Evolutionary conservation across 2,113 vertebrate species (phyloP), one percentile per base, ranked within the genome.

Genomic region (Melanotaenia duboulayi): DNA sequence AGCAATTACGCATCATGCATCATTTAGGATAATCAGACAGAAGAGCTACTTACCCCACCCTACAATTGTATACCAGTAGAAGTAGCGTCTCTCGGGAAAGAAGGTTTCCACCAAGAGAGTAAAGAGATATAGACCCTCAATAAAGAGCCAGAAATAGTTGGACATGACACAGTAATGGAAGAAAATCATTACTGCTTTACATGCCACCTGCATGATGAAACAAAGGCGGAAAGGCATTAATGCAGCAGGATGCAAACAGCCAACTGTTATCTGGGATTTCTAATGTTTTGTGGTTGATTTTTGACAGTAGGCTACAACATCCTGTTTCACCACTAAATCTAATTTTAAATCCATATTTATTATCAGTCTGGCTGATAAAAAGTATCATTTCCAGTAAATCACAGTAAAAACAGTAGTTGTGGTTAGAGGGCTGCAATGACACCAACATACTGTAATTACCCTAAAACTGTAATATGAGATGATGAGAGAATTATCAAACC

Each of bases 61-160:
- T 8, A 95, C 89, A 19, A 95, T 91, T 73, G 92, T 95, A 89
- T 95, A 95, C 97, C 97, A 99, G 93, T 97, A 99, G 92, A 99
- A 99, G 79, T 99, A 99, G 69, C 96, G 95, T 74, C 97, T 95
- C 85, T 99, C 98, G 0, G 98, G 98, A 65, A 99, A 99, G 90
- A 99, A 99, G 11, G 98, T 99, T 81, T 99, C 97, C 69, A 99
- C 97, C 83, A 99, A 59, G 79, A 99, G 87, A 0, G 98, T 99
- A 91, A 99, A 99, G 72, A 99, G 97, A 86, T 99, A 99, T 55
- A 99, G 83, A 5, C 98, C 98, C 70, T 99, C 98, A 1, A 99
- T 98, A 90, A 99, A 99, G 44, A 99, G 95, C 98, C 98, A 99
- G 94, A 99, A 98, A 87, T 99, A 99, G 92, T 99, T 99, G 90